Evolutionary conservation across 2,113 vertebrate species (phyloP).

Genomic region (Brachyhypopomus gauderio): DNA sequence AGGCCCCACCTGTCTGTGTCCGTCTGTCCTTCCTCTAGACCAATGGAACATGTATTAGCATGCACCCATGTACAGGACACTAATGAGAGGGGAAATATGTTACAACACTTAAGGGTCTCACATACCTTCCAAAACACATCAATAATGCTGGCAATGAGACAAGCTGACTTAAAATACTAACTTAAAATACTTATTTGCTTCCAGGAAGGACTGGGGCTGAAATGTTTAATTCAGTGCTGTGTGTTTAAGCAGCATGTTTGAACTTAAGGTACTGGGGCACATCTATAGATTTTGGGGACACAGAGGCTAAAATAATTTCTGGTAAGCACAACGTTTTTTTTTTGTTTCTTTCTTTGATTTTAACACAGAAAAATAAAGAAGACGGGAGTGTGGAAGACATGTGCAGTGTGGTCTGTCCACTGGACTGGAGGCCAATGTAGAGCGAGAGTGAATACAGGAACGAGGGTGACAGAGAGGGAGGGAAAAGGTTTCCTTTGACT

Average conservation of each 20-base stretch:
- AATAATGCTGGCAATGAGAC: neutral
- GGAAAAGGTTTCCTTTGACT: neutral
- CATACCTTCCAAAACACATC: neutral
- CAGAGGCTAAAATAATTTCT: neutral
- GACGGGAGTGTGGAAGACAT: neutral
- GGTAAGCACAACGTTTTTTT: neutral
- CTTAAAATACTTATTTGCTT: no score
- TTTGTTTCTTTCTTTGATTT: constrained; percentile 18
- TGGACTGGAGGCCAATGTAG: neutral
- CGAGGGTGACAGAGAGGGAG: neutral
- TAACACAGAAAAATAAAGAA: neutral
- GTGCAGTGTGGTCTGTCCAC: constrained; percentile 12
- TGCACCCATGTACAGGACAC: neutral
- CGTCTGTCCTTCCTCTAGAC: constrained; percentile 16
- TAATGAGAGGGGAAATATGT: neutral
- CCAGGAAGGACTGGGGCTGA: no score
- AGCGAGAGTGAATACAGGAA: neutral
- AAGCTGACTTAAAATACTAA: neutral
- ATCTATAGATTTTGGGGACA: neutral
- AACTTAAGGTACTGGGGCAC: neutral
- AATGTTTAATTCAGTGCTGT: no score
- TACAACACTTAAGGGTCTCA: neutral
- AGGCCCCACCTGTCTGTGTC: constrained; percentile 33
- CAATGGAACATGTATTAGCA: neutral
- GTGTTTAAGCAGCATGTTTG: neutral